Conservation (phyloP, 2,888 invertebrate species). For the Rambutsinella grinnellia region DNA sequence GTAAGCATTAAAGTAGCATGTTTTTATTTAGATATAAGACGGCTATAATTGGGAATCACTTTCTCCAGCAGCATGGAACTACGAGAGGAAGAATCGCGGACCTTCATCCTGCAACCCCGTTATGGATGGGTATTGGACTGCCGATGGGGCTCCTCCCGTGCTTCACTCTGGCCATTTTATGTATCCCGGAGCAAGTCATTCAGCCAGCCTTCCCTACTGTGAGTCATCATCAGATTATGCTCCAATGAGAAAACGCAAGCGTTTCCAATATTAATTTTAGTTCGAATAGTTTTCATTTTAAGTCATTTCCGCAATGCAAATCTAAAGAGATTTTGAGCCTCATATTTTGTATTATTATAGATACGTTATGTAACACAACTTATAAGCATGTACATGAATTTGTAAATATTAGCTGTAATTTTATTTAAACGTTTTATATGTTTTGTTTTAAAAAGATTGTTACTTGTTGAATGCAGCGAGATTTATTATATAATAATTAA, state of each 20-base stretch:
- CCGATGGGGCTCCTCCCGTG: slow-evolving; percentile 18
- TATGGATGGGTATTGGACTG: slow-evolving; percentile 37
- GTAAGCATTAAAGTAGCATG: slow-evolving; percentile 2
- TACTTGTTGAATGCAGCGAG: too few species aligned
- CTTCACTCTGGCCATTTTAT: slow-evolving; percentile 17
- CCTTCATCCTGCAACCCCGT: slow-evolving; percentile 23
- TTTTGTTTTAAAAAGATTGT: too few species aligned
- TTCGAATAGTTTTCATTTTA: too few species aligned
- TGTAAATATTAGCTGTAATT: too few species aligned
- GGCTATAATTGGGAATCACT: neutral
- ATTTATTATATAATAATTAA: too few species aligned
- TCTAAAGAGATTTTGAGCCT: too few species aligned
- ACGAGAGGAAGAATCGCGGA: slow-evolving; percentile 22
- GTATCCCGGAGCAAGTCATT: slow-evolving; percentile 22
- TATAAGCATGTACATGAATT: too few species aligned
- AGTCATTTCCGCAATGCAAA: too few species aligned
- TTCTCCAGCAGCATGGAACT: slow-evolving; percentile 27
- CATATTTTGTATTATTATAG: too few species aligned
- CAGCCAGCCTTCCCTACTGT: slow-evolving; percentile 29
- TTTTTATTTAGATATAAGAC: neutral
- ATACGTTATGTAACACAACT: too few species aligned
- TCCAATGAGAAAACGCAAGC: slow-evolving; percentile 40
- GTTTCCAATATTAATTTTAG: slow-evolving; percentile 30
- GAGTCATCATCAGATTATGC: slow-evolving; percentile 33
- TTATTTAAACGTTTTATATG: too few species aligned